These are phyloP conservation scores for Echinometra lucunter DNA, from an alignment of 53 echinoderm and acorn worm species.

Conservation along the genomic window DNA sequence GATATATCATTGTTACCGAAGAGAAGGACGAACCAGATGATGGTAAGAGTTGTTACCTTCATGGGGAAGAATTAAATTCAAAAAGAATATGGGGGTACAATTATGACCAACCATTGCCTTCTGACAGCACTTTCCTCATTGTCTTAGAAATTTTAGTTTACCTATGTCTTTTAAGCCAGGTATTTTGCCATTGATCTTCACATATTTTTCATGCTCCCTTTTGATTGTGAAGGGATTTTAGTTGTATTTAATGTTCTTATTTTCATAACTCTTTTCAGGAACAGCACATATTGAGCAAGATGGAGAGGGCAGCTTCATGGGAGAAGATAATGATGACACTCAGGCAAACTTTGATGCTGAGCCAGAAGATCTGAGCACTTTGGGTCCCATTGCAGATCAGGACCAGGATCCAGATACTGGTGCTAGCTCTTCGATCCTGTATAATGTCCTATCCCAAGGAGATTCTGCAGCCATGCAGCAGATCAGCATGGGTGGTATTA, in stretches of 20 bases:
- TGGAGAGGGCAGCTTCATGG: conserved; percentile 14
- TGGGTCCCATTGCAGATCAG: conserved; percentile 17
- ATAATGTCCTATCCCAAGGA: conserved; percentile 55
- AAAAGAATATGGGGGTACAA: too few relatives aligned
- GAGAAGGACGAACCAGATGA: conserved; percentile 33
- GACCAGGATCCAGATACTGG: conserved; percentile 5
- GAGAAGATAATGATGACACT: conserved; percentile 38
- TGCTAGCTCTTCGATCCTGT: conserved; percentile 32
- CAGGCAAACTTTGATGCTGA: conserved; percentile 59
- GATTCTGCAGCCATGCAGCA: conserved; percentile 45
- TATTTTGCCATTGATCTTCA: too few relatives aligned
- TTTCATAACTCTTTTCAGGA: background rate
- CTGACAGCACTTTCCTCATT: background rate
- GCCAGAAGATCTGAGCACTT: conserved; percentile 27
- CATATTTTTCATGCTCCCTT: background rate
- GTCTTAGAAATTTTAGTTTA: background rate
- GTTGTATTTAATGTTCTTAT: background rate
- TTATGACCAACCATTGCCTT: too few relatives aligned
- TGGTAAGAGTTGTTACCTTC: background rate
- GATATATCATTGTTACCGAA: conserved; percentile 18
- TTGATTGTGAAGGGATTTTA: background rate
- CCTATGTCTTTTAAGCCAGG: background rate
- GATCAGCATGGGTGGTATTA: conserved; percentile 11
- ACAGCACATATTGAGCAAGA: background rate
- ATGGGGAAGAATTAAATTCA: background rate